Evolutionary conservation across 53 echinoderm and acorn worm species (phyloP), one percentile per base, ranked within the genome.

Genomic region (Echinarachnius parma): DNA sequence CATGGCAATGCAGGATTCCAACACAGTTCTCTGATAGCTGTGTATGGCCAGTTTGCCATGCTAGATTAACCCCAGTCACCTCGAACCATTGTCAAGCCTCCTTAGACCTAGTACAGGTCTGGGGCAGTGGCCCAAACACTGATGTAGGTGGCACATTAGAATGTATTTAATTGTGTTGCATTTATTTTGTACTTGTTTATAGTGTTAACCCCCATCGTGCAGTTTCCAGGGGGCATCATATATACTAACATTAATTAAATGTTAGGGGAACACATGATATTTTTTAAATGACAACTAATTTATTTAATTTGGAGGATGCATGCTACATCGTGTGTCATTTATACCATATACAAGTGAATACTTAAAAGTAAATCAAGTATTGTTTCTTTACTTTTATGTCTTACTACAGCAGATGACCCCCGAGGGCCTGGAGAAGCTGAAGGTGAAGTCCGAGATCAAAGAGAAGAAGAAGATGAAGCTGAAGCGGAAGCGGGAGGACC

Each of bases 401-500:
- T 66, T 29, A 53, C 21, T 78, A 19, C 66, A 90, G 90, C 90
- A 94, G 81, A 70, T 91, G 35, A 76, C 86, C 20, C 88, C 92
- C 5, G 91, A 98, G 66, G 39, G 83, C n/a, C 66, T 85, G 60
- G 82, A 87, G 54, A 79, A 88, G 53, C 76, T 88, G 61, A 92
- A 80, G 48, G 72, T 83, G 31, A 98, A 98, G 65, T 46, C 80
- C 13, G 63, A 85, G 24, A 58, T 78, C 49, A 91, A 92, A 59
- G 86, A 95, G 78, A 98, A 91, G 81, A 83, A 85, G 79, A 86
- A 91, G 53, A 76, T 86, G 61, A 91, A 91, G 64, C 79, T 82
- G 26, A 91, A 84, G 53, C 66, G 77, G 9, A 80, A 80, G 42
- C 53, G 66, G 48, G 84, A 81, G 15, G 77, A 76, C 24, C 29